A percentile compares a stretch with the other conserved stretches of the same genome.
Conservation (phyloP, 2,113 vertebrate species). For the Perccottus glenii region DNA sequence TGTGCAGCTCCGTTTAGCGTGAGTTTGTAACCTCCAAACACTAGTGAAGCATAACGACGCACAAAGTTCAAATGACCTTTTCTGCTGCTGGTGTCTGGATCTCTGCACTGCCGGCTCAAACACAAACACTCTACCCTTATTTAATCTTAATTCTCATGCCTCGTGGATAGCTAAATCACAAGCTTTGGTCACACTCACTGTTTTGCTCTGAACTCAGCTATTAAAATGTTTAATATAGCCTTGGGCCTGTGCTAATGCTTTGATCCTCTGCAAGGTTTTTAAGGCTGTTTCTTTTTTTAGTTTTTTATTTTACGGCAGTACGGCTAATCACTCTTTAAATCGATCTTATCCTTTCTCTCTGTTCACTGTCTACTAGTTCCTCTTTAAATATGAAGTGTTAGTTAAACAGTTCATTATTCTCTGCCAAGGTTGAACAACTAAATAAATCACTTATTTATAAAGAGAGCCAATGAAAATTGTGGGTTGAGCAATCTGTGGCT, state of each 20-base stretch:
- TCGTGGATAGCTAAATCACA: constrained; percentile 36
- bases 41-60: constrained; percentile 23
- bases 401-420: not conserved
- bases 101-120: constrained; percentile 14
- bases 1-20: constrained; percentile 2
- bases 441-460: constrained; percentile 44
- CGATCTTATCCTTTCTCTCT: constrained; percentile 15
- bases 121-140: constrained; percentile 21
- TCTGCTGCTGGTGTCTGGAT: constrained; percentile 10
- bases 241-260: constrained; percentile 16
- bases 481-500: no score
- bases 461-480: no score
- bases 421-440: constrained; percentile 21
- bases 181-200: constrained; percentile 44
- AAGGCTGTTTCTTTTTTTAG: constrained; percentile 18
- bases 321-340: constrained; percentile 20
- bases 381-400: not conserved
- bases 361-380: not conserved
- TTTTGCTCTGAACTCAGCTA: constrained; percentile 31
- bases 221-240: constrained; percentile 40
- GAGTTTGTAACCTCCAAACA: constrained; percentile 30
- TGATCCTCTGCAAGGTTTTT: constrained; percentile 31
- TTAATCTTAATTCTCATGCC: constrained; percentile 34
- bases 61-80: constrained; percentile 34
- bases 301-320: constrained; percentile 16